Percentiles rank a stretch among this genome's conserved stretches.
phyloP scores from a whole-genome alignment of 2,888 invertebrate genomes.

The Drosophila lutescens region DNA sequence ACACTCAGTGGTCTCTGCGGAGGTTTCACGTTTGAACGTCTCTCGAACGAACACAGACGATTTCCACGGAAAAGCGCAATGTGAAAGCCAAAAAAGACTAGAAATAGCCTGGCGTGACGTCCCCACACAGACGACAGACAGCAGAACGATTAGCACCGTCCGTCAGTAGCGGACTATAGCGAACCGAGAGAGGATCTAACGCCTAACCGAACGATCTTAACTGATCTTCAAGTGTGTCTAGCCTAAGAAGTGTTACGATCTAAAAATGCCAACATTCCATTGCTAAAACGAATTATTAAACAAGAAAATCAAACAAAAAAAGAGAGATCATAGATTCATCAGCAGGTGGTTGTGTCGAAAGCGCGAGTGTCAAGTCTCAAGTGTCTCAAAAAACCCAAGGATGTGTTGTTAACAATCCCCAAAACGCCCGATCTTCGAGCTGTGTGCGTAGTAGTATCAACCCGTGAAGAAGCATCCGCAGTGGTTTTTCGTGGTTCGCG shows the following conservation, averaged over 20 bases:
- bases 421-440: not conserved
- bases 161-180: constrained; percentile 43
- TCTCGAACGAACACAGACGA: constrained; percentile 49
- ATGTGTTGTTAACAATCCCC: constrained; percentile 14
- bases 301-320: not conserved
- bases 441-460: not conserved
- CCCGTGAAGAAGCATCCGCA: not conserved
- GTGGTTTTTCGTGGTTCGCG: constrained; percentile 38
- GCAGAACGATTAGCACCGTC: constrained; percentile 53
- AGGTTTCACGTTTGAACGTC: constrained; percentile 84
- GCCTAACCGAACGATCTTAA: constrained; percentile 1
- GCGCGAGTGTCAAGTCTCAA: constrained; percentile 9
- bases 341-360: constrained; percentile 25
- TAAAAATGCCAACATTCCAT: constrained; percentile 48
- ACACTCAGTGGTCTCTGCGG: constrained; percentile 84
- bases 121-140: constrained; percentile 69
- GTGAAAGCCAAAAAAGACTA: constrained; percentile 74
- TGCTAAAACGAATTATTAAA: constrained; percentile 9
- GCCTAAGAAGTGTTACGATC: constrained; percentile 25
- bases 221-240: constrained; percentile 33
- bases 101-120: constrained; percentile 78
- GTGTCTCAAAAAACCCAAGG: constrained; percentile 4
- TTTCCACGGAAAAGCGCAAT: constrained; percentile 78
- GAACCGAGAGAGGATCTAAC: constrained; percentile 42
- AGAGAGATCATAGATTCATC: constrained; percentile 54